phyloP scores from a whole-genome alignment of 37 sponge, comb jelly and placozoan genomes.

The Beroe forskalii region DNA sequence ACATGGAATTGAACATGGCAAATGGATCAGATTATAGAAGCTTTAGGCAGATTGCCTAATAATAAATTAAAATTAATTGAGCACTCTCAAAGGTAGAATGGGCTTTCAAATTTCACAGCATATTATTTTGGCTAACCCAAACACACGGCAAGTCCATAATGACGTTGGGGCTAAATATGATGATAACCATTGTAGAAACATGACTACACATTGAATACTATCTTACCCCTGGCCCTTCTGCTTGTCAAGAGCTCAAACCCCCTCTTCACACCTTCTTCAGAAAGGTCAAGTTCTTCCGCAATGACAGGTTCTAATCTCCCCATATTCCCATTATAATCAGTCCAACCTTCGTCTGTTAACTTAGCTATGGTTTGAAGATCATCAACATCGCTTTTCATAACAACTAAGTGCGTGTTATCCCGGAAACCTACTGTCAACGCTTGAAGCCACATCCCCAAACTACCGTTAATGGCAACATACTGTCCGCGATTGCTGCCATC shows the following conservation, averaged over 20 bases:
- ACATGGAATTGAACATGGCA: no score
- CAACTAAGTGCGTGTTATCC: neutral
- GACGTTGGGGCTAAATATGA: no score
- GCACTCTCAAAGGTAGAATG: no score
- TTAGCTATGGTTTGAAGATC: neutral
- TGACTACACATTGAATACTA: constrained; percentile 39
- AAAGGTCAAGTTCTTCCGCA: neutral
- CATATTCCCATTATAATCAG: neutral
- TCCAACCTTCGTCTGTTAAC: constrained; percentile 5
- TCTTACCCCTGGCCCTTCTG: constrained; percentile 34
- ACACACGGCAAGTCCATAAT: no score
- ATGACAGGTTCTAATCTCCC: neutral
- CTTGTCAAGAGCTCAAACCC: constrained; percentile 37
- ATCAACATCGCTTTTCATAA: neutral
- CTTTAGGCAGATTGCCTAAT: no score
- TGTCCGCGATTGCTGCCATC: neutral
- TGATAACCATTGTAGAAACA: no score
- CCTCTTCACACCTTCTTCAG: neutral
- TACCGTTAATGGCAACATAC: constrained; percentile 46
- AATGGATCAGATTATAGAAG: no score
- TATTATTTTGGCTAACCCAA: no score
- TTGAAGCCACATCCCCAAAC: neutral
- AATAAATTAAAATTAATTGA: no score
- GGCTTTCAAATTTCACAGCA: no score
- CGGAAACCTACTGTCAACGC: neutral